Conservation (phyloP, 2,113 vertebrate species). For the Mesembrinibis cayennensis region DNA sequence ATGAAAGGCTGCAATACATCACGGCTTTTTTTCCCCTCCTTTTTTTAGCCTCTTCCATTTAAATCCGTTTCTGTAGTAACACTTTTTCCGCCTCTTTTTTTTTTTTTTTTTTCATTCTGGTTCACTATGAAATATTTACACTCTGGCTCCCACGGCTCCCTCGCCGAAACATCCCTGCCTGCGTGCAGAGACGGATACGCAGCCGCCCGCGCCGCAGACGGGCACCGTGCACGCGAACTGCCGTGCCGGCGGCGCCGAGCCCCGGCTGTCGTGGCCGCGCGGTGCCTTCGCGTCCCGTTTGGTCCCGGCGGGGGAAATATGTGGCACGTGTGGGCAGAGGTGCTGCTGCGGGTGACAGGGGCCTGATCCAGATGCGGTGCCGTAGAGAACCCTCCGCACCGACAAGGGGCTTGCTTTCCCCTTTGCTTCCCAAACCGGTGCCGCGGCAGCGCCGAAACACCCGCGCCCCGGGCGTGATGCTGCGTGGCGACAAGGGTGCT, state of each 20-base stretch:
- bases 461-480: rapidly evolving
- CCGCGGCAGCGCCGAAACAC: neutral
- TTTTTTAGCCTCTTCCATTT: neutral
- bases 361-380: neutral
- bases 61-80: conserved; percentile 33
- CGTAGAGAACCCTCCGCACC: rapidly evolving
- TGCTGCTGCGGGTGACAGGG: no score
- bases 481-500: neutral
- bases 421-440: neutral
- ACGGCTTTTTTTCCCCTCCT: neutral
- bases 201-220: neutral
- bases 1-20: neutral
- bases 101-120: neutral
- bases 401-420: neutral
- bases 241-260: neutral
- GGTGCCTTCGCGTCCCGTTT: neutral
- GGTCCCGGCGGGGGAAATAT: rapidly evolving
- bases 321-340: neutral
- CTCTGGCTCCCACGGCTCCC: neutral
- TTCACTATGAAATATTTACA: conserved; percentile 38
- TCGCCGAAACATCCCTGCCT: neutral
- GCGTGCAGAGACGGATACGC: neutral
- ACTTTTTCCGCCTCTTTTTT: neutral
- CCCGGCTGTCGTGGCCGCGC: neutral
- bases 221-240: neutral